Evolutionary conservation across 2,888 invertebrate genomes (phyloP).

Genomic region (Drosophila lutescens): DNA sequence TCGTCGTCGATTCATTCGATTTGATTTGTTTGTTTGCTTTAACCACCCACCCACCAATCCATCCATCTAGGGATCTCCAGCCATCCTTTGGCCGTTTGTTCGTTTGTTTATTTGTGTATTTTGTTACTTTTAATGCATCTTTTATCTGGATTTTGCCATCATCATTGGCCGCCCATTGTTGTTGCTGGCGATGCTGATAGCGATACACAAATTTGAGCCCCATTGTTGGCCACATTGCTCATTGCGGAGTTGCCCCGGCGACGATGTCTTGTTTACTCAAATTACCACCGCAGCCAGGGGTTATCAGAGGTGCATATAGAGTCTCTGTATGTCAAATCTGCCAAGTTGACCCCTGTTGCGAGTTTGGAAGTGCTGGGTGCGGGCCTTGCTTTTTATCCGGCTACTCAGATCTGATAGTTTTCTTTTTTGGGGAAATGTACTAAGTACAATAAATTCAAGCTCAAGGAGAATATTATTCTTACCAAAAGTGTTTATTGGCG

Average conservation of each 20-base stretch:
- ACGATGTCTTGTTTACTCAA: conserved; percentile 73
- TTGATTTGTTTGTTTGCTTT: conserved; percentile 73
- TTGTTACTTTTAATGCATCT: conserved; percentile 79
- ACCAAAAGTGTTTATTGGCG: conserved; percentile 27
- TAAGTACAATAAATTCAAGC: conserved; percentile 1
- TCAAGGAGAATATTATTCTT: conserved; percentile 14
- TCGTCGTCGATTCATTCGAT: conserved; percentile 59
- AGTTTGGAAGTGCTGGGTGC: conserved; percentile 1
- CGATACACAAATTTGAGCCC: conserved; percentile 72
- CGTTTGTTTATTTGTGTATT: conserved; percentile 76
- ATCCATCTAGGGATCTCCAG: conserved; percentile 4
- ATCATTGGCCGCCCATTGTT: conserved; percentile 54
- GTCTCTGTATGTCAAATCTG: conserved; percentile 30
- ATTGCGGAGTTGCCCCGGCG: conserved; percentile 54
- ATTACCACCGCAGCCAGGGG: conserved; percentile 63
- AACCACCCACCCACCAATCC: conserved; percentile 11
- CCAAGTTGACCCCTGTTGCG: conserved; percentile 26
- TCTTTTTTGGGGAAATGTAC: conserved; percentile 3
- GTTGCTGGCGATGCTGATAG: conserved; percentile 51
- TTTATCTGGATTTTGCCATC: conserved; percentile 77
- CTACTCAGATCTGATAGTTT: conserved; percentile 25
- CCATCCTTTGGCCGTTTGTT: conserved; percentile 44
- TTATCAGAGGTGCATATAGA: conserved; percentile 51
- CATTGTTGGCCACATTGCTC: conserved; percentile 39
- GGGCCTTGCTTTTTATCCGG: conserved; percentile 9